Base-by-base conservation (phyloP, 1,140 invertebrate species). In the Adoxophyes honmai region DNA sequence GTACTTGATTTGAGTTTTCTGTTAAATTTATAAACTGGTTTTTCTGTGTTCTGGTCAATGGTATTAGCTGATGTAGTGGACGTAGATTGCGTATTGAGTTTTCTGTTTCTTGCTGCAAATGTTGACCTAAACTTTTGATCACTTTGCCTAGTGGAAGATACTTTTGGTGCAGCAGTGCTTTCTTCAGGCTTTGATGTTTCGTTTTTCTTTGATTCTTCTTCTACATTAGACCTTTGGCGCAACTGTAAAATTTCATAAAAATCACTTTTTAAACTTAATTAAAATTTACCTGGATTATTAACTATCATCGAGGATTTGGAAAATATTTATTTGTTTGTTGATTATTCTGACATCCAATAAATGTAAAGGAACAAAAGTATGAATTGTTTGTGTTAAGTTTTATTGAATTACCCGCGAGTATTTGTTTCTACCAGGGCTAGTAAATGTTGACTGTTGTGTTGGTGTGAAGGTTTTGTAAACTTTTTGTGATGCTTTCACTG, bases 401-500 rank as follows among this genome's bases (percentile, higher is more conserved):
- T 6, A 56, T 16, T 59, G 52, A 51, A 63, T 86, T 88, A 88
- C 86, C 86, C 77, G 73, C 69, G 78, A 75, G 59, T 73, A 72
- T 68, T 80, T 87, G 65, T 81, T 82, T 73, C 56, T 66, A 13
- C 67, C 74, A 55, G 73, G 70, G 57, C 68, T 71, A 54, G 71
- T 81, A 55, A 64, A 63, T 66, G 72, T 77, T 35, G 74, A 65
- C 65, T 81, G 80, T 78, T 68, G 58, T 64, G 81, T 70, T 66
- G 74, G 52, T 59, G 78, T 65, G 68, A 75, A 73, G 57, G 78
- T 77, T 67, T 86, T 80, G 65, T 76, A 81, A 61, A 83, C 77
- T 78, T 80, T 88, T 66, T 86, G 79, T 74, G 86, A 83, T 79
- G 81, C 86, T 86, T 78, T 86, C 82, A 85, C 73, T 77, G 82